Evolutionary conservation across 92 coral and sea anemone species (phyloP).

Genomic region (Epizoanthus rinbou): DNA sequence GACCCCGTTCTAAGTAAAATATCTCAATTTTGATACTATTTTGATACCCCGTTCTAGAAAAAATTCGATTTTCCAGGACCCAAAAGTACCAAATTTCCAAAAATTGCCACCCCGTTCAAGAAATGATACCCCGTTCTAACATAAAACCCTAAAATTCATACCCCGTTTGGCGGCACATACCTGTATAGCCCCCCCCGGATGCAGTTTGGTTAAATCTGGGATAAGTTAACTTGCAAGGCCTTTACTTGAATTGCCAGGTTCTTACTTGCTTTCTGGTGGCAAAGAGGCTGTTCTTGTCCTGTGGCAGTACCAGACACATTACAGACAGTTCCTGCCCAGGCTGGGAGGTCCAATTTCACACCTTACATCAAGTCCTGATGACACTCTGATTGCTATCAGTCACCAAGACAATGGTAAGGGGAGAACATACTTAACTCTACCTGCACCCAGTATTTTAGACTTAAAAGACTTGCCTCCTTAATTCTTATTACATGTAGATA

Average conservation of each 20-base stretch:
- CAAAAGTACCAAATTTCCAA: no score
- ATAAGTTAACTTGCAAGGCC: neutral
- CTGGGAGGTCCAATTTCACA: slow-evolving; percentile 85
- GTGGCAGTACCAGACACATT: slow-evolving; percentile 86
- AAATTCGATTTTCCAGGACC: no score
- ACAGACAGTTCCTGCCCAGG: slow-evolving; percentile 89
- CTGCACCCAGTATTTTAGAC: neutral
- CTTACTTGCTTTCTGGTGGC: slow-evolving; percentile 89
- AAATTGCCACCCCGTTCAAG: no score
- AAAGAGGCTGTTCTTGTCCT: slow-evolving; percentile 87
- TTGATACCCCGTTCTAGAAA: no score
- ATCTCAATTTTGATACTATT: no score
- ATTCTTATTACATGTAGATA: no score
- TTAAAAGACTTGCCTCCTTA: no score
- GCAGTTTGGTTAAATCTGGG: neutral
- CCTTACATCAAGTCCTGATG: slow-evolving; percentile 77
- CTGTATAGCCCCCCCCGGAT: no score
- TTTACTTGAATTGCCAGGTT: slow-evolving; percentile 63
- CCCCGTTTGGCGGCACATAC: no score
- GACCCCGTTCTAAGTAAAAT: no score
- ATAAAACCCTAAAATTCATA: no score
- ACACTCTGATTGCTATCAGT: slow-evolving; percentile 79
- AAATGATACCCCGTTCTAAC: no score
- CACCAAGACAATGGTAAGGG: slow-evolving; percentile 88
- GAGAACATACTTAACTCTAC: neutral